phyloP scores from a whole-genome alignment of 2,797 vertebrate species.

The Erithacus rubecula region DNA sequence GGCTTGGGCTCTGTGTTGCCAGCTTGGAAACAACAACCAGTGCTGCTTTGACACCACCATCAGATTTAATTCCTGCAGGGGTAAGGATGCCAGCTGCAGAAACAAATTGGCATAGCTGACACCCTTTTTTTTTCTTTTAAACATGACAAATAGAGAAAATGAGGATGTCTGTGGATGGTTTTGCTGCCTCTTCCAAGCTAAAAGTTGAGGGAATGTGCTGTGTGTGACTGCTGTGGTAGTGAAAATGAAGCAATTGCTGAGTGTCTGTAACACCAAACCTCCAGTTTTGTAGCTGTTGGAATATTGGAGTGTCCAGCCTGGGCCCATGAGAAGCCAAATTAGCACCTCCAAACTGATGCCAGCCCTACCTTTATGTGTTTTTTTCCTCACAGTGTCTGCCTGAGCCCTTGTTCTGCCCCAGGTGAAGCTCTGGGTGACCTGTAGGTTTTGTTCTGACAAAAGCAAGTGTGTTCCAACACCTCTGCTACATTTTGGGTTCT shows the following conservation, averaged over 20 bases:
- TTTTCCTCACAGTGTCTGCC: not conserved
- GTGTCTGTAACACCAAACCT: not conserved
- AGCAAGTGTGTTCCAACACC: not conserved
- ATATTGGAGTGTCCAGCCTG: not conserved
- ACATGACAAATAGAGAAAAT: not conserved
- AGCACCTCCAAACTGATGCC: not conserved
- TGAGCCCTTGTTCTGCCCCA: not conserved
- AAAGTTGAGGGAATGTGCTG: not conserved
- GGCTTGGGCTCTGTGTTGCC: not conserved
- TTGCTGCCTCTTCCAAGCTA: not conserved
- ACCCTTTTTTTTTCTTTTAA: accelerated
- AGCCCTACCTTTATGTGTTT: not conserved
- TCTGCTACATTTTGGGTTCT: not conserved
- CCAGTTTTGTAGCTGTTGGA: not conserved
- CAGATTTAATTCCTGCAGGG: not conserved
- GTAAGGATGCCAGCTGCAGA: not conserved
- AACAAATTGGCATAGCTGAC: not conserved
- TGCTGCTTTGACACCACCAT: not conserved
- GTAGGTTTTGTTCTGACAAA: not conserved
- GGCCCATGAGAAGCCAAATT: not conserved
- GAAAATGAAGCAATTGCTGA: not conserved
- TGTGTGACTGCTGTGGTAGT: not conserved
- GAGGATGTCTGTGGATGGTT: accelerated
- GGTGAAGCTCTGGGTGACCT: not conserved
- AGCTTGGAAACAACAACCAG: not conserved